Evolutionary conservation across 2,797 vertebrate genomes (phyloP).

Genomic region (Threskiornis aethiopicus): DNA sequence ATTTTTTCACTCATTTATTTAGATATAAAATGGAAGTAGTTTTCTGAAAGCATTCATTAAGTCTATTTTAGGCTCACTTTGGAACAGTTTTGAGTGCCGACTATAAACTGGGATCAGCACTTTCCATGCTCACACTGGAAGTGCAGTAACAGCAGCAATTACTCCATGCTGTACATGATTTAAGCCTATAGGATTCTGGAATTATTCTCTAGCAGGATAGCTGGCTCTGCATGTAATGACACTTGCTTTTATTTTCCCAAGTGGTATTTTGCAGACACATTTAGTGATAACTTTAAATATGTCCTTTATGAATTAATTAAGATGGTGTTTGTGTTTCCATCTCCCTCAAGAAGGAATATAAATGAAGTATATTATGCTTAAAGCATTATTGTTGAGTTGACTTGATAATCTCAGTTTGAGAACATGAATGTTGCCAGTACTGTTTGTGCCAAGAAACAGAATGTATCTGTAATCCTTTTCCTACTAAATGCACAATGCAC

Average conservation of each 20-base stretch:
- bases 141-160: not conserved
- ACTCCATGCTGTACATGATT: not conserved
- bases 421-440: not conserved
- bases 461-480: not conserved
- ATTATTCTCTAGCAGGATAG: constrained; percentile 20
- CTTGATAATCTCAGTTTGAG: not conserved
- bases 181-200: constrained; percentile 7
- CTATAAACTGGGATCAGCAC: constrained; percentile 17
- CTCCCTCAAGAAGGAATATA: constrained; percentile 33
- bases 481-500: not conserved
- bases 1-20: not conserved
- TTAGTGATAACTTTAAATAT: constrained; percentile 42
- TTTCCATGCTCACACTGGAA: constrained; percentile 14
- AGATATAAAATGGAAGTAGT: not conserved
- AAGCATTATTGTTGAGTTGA: not conserved
- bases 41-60: constrained; percentile 46
- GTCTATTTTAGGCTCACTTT: constrained; percentile 43
- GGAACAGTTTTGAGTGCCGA: constrained; percentile 46
- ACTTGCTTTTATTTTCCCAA: constrained; percentile 32
- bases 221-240: constrained; percentile 17
- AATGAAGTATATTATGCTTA: constrained; percentile 32
- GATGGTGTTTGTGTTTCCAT: constrained; percentile 31
- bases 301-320: constrained; percentile 65
- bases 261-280: constrained; percentile 18
- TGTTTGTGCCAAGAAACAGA: not conserved